These are phyloP conservation scores for Leucosticte australis DNA, from an alignment of 2,113 vertebrate species.

Conservation along the genomic window DNA sequence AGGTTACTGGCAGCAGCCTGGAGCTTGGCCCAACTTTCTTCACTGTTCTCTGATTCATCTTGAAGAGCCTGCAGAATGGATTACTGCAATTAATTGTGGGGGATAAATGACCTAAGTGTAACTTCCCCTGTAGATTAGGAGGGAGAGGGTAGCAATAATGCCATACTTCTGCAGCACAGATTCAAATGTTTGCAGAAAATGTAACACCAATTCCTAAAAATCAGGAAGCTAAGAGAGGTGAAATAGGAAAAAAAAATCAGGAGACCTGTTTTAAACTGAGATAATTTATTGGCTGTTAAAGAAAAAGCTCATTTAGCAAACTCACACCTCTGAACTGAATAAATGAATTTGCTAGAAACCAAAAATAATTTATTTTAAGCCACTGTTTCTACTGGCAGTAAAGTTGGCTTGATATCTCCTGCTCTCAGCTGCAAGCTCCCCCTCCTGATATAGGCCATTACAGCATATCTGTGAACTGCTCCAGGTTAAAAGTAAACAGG, in stretches of 20 bases:
- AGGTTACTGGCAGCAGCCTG: slow-evolving; percentile 61
- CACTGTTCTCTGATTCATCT: slow-evolving; percentile 70
- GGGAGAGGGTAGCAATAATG: background rate
- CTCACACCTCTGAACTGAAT: background rate
- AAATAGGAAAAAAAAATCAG: background rate
- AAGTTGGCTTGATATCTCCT: background rate
- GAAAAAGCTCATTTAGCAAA: background rate
- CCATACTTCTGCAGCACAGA: background rate
- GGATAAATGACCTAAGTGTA: background rate
- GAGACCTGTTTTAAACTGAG: background rate
- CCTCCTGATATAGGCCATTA: background rate
- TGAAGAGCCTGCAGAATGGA: slow-evolving; percentile 75
- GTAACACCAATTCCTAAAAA: background rate
- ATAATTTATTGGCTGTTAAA: background rate
- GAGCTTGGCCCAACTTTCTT: slow-evolving; percentile 76
- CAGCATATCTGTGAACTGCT: background rate
- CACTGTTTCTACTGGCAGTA: background rate
- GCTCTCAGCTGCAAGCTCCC: background rate
- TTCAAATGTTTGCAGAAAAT: background rate
- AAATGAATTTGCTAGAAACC: background rate
- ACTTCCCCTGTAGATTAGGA: background rate
- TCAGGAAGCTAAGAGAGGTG: background rate
- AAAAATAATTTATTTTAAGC: background rate
- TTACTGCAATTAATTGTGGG: background rate
- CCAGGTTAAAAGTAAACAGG: background rate